Evolutionary conservation across 1,140 invertebrate species (phyloP).

Genomic region (Brachionus rubens): DNA sequence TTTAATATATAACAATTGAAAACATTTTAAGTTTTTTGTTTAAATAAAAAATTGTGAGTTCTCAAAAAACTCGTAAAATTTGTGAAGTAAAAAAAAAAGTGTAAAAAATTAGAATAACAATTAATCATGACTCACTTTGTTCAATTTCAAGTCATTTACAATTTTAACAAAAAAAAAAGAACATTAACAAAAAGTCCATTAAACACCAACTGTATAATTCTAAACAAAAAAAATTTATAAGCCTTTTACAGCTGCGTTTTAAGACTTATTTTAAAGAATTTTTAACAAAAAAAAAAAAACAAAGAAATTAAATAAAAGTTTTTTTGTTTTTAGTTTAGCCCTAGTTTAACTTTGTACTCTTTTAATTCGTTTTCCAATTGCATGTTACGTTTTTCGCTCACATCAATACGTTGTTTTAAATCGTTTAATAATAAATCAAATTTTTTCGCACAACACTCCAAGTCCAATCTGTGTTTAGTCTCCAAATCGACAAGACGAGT

Average conservation of each 20-base stretch:
- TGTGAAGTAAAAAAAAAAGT: too few relatives aligned
- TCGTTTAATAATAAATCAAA: slow-evolving; percentile 10
- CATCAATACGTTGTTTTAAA: slow-evolving; percentile 15
- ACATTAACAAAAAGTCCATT: slow-evolving; percentile 14
- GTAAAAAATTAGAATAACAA: too few relatives aligned
- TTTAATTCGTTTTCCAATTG: slow-evolving; percentile 37
- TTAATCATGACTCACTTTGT: too few relatives aligned
- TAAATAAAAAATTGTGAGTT: too few relatives aligned
- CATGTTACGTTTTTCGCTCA: slow-evolving; percentile 12
- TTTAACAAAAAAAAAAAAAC: background rate
- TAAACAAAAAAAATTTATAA: background rate
- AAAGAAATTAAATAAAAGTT: background rate
- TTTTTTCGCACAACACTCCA: slow-evolving; percentile 36
- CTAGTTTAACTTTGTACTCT: slow-evolving; percentile 16
- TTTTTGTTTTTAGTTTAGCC: slow-evolving; percentile 8
- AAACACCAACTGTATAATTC: background rate
- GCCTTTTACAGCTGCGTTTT: slow-evolving; percentile 32
- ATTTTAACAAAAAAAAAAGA: too few relatives aligned
- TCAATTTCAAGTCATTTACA: too few relatives aligned
- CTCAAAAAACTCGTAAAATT: too few relatives aligned
- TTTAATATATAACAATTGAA: too few relatives aligned
- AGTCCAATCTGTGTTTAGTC: slow-evolving; percentile 21
- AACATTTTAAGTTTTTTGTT: too few relatives aligned
- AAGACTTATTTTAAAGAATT: background rate
- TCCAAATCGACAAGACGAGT: slow-evolving; percentile 29